Base-by-base conservation (phyloP, 2,113 vertebrate genomes). In the Gavia stellata region DNA sequence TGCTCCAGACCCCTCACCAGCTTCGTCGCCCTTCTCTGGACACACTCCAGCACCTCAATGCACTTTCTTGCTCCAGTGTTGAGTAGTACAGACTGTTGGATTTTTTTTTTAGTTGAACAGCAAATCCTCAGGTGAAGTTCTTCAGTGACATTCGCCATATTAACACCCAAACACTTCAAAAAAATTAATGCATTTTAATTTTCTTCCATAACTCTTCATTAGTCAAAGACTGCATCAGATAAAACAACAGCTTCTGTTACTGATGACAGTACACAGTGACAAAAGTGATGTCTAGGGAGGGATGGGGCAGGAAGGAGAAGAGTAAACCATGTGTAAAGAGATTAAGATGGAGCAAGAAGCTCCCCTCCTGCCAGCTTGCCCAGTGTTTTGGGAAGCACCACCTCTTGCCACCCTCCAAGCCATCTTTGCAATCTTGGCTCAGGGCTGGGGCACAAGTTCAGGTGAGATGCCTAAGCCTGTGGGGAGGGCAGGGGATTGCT, bases 321-420 rank as follows among this genome's bases (percentile, higher is more conserved):
- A 82, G 7, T 1, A 0, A 5, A 15, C 9, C 26, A 26, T 9
- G 3, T 23, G 10, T 9, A 42, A n/a, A 45, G 14, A 23, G 42
- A 24, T 67, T 34, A 34, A 33, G 33, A 21, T 9, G 18, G 36
- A 94, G 15, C 16, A 40, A 70, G 42, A 70, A 89, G 11, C 1
- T 91, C 12, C 10, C 20, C 18, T 70, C 5, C 13, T 49, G 11
- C 6, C 23, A 59, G 19, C 13, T 56, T 68, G 17, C 18, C 23
- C 6, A 4, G 19, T 6, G n/a, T 14, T 83, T 86, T 73, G 44
- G 31, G 29, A 72, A 68, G 7, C 9, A 65, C 6, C 31, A 66
- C 6, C 13, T 73, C 80, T 21, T 83, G 14, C 28, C 21, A 33
- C 16, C 6, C 24, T 81, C 49, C 50, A 42, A 83, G 36, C 31